Base-by-base conservation (phyloP, 2,797 vertebrate genomes). In the Gymnopithys bicolor region DNA sequence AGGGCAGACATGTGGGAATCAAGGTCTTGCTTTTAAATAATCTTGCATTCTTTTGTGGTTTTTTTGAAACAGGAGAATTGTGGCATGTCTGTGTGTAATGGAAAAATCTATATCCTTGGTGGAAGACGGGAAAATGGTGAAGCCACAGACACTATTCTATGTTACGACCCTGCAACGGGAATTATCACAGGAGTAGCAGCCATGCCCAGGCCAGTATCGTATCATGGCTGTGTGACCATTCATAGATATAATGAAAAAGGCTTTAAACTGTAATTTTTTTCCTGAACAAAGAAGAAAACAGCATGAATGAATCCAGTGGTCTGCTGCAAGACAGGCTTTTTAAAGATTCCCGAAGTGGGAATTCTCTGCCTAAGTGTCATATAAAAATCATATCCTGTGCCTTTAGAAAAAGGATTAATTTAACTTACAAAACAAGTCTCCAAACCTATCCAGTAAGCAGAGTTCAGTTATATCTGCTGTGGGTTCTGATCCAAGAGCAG, bases 81-180 rank as follows among this genome's bases (percentile, higher is more conserved):
- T 87, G 99, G 99, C 89, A 99, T 99, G 99, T 99, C 99, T 5
- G 99, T 99, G 75, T 99, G 99, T 95, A 99, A 99, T 37, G 99
- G 99, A 41, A 99, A 99, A 97, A 99, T 99, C 98, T 99, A 98
- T 95, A 99, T 99, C 97, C 98, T 99, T 56, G 99, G 99, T 28
- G 99, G 99, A 94, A 98, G 99, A 96, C 98, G 98, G 39, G 99
- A 99, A 96, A 99, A 96, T 0, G 99, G 99, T 30, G 99, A 99
- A 91, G 98, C 99, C 18, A 98, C 99, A 51, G 99, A 99, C 98
- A 98, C 98, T 76, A 99, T 99, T 95, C 97, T 99, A 92, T 99
- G 99, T 92, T 99, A 99, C 0, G 99, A 99, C 96, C 99, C 99
- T 13, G 97, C 99, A 13, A 98, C 99, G 1, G 98, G 99, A 96